Conservation (phyloP, 2,113 vertebrate genomes). For the Neotragus moschatus region DNA sequence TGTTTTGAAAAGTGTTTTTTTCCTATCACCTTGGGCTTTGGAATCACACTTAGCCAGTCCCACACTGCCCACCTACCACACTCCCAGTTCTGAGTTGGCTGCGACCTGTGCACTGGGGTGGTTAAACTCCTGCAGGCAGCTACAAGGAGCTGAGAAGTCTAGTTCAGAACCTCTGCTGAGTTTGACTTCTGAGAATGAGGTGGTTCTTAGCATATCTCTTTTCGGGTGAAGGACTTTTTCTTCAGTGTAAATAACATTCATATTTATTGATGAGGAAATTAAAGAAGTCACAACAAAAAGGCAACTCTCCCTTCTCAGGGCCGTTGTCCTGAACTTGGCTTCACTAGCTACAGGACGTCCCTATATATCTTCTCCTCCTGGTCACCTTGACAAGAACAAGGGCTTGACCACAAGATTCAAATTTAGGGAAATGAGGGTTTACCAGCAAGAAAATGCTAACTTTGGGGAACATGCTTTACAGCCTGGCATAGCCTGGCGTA, state of each 20-base stretch:
- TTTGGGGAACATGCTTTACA: not conserved
- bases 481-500: not conserved
- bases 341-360: no score
- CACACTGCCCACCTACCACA: not conserved
- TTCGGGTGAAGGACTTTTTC: not conserved
- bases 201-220: not conserved
- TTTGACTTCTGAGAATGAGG: not conserved
- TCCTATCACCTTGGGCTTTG: no score
- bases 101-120: not conserved
- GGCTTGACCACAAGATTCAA: not conserved
- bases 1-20: not conserved
- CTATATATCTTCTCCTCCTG: no score
- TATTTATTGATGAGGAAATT: not conserved
- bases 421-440: not conserved
- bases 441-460: not conserved
- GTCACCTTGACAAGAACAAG: not conserved
- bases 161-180: not conserved
- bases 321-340: not conserved
- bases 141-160: no score
- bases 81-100: not conserved
- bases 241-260: not conserved
- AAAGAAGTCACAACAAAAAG: not conserved
- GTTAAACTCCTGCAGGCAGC: not conserved
- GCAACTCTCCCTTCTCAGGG: not conserved
- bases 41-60: not conserved